phyloP scores from a whole-genome alignment of 2,888 invertebrate species.

The Sinohyriopsis cumingii region DNA sequence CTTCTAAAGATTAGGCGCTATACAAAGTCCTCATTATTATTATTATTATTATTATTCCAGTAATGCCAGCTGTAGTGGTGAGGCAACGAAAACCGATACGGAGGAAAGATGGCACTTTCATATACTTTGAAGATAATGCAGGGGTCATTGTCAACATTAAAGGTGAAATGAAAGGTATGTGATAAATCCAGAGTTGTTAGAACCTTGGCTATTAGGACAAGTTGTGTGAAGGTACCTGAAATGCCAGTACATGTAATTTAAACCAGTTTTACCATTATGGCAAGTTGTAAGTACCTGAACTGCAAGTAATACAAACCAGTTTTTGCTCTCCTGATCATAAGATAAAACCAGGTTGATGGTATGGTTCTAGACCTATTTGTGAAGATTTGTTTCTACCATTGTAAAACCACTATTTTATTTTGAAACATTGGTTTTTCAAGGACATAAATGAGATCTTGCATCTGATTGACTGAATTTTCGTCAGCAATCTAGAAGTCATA shows the following conservation, averaged over 20 bases:
- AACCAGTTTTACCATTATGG: neutral
- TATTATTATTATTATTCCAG: slow-evolving; percentile 79
- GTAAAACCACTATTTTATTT: too few relatives aligned
- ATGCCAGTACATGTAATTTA: neutral
- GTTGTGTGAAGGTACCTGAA: neutral
- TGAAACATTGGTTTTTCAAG: too few relatives aligned
- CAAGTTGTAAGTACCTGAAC: neutral
- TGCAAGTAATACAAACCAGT: neutral
- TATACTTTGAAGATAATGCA: slow-evolving; percentile 99
- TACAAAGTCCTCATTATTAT: too few relatives aligned
- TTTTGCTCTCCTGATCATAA: too few relatives aligned
- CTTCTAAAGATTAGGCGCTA: too few relatives aligned
- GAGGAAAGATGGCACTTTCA: slow-evolving; percentile 98
- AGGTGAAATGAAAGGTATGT: slow-evolving; percentile 97
- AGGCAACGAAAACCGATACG: slow-evolving; percentile 98
- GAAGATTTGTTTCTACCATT: too few relatives aligned
- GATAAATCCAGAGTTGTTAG: neutral
- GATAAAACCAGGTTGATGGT: too few relatives aligned
- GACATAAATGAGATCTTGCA: too few relatives aligned
- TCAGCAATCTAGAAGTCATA: too few relatives aligned
- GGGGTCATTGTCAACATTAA: slow-evolving; percentile 99
- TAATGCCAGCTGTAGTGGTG: slow-evolving; percentile 99
- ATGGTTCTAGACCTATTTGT: too few relatives aligned
- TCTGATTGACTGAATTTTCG: too few relatives aligned
- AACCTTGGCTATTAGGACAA: neutral